Percentiles rank a stretch among this genome's conserved stretches.
phyloP scores from a whole-genome alignment of 1,140 invertebrate genomes.

The Drosophila biarmipes region DNA sequence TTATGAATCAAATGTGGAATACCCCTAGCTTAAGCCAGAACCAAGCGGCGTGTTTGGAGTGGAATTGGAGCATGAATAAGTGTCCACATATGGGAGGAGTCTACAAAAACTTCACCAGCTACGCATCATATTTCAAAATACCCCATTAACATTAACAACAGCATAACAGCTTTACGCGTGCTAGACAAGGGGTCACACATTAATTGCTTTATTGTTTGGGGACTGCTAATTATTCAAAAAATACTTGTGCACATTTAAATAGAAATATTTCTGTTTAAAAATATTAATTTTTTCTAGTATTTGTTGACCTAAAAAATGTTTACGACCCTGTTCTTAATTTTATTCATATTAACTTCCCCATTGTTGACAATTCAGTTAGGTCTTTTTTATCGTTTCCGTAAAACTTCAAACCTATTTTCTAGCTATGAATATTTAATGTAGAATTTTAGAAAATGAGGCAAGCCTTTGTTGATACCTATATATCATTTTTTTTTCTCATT shows the following conservation, averaged over 20 bases:
- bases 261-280: not conserved
- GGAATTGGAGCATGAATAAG: conserved; percentile 74
- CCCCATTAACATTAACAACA: conserved; percentile 3
- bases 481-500: no score
- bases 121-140: conserved; percentile 25
- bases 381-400: not conserved
- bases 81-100: conserved; percentile 32
- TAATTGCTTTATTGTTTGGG: not conserved
- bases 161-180: not conserved
- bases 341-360: not conserved
- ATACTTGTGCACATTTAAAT: not conserved
- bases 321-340: not conserved
- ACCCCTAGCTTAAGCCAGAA: conserved; percentile 40
- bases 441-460: no score
- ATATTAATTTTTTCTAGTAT: not conserved
- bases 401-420: not conserved
- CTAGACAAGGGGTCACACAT: not conserved
- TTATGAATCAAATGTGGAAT: conserved; percentile 59
- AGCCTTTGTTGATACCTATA: no score
- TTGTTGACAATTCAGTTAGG: not conserved
- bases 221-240: not conserved
- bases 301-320: not conserved
- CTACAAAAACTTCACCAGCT: not conserved
- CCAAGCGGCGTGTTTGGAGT: conserved; percentile 9
- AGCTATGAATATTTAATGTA: not conserved